These are phyloP conservation scores for Phalanger gymnotis DNA, from an alignment of 2,797 vertebrate genomes.

Conservation along the genomic window DNA sequence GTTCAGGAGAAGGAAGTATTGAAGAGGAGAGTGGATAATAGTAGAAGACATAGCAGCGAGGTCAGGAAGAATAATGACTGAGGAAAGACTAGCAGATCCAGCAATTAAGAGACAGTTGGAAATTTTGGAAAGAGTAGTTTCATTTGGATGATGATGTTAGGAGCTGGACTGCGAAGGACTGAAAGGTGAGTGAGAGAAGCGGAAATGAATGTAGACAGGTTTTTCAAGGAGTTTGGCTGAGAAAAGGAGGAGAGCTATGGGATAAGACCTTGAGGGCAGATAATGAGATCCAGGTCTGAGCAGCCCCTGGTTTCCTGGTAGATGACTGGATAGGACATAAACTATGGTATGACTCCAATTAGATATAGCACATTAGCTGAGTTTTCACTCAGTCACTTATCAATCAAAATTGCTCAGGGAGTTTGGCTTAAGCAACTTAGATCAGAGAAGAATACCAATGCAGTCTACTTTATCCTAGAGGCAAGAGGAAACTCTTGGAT, in stretches of 20 bases:
- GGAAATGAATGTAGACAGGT: neutral
- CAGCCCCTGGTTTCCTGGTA: neutral
- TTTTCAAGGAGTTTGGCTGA: neutral
- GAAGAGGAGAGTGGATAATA: neutral
- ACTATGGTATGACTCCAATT: neutral
- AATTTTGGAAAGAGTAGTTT: neutral
- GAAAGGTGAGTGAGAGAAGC: neutral
- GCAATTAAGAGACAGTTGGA: neutral
- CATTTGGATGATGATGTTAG: neutral
- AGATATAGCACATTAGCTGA: neutral
- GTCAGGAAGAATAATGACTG: neutral
- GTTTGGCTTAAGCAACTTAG: neutral
- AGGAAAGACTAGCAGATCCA: neutral
- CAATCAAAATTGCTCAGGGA: neutral
- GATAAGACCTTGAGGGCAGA: neutral
- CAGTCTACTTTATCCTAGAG: neutral
- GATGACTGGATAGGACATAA: neutral
- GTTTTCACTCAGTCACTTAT: neutral
- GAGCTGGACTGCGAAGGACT: too few species aligned
- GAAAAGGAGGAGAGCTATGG: neutral
- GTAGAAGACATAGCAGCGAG: neutral
- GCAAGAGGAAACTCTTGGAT: neutral
- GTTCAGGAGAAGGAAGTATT: neutral
- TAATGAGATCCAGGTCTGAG: neutral
- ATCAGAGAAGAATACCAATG: neutral